Conservation (phyloP, 2,113 vertebrate species). For the Caracal caracal region DNA sequence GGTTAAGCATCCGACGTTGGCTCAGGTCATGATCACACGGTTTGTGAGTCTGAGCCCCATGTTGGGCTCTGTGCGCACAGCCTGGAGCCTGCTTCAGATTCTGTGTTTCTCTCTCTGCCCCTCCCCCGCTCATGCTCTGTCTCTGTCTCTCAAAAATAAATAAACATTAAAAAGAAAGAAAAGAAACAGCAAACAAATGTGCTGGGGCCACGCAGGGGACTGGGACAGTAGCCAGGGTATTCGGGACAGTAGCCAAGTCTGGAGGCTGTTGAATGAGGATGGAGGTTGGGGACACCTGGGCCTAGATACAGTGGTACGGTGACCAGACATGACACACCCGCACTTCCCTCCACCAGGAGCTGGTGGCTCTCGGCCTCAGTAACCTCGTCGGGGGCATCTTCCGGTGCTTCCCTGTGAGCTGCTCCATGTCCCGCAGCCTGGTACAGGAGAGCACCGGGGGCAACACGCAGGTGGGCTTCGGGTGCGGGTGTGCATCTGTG, state of each 20-base stretch:
- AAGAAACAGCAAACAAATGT: background rate
- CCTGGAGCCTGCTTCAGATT: too few species aligned
- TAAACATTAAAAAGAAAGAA: too few species aligned
- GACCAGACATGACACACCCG: background rate
- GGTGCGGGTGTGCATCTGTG: fast-evolving
- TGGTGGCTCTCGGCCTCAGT: slow-evolving; percentile 93
- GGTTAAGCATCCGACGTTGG: too few species aligned
- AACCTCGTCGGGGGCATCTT: slow-evolving; percentile 94
- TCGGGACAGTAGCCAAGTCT: too few species aligned
- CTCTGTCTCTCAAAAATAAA: too few species aligned
- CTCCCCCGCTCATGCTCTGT: too few species aligned
- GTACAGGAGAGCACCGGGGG: slow-evolving; percentile 95
- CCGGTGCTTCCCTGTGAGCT: slow-evolving; percentile 94
- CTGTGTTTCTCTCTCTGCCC: too few species aligned
- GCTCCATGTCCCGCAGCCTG: slow-evolving; percentile 96
- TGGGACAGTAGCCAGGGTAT: background rate
- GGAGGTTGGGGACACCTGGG: background rate
- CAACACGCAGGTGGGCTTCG: slow-evolving; percentile 91
- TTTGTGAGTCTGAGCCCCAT: too few species aligned
- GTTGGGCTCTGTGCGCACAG: too few species aligned
- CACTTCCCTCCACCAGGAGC: slow-evolving; percentile 83
- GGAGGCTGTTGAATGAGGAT: too few species aligned
- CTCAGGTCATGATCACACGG: too few species aligned
- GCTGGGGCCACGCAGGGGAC: fast-evolving
- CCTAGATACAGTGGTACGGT: background rate